Base-by-base conservation (phyloP, 2,888 invertebrate species). In the Trichacis sp. region DNA sequence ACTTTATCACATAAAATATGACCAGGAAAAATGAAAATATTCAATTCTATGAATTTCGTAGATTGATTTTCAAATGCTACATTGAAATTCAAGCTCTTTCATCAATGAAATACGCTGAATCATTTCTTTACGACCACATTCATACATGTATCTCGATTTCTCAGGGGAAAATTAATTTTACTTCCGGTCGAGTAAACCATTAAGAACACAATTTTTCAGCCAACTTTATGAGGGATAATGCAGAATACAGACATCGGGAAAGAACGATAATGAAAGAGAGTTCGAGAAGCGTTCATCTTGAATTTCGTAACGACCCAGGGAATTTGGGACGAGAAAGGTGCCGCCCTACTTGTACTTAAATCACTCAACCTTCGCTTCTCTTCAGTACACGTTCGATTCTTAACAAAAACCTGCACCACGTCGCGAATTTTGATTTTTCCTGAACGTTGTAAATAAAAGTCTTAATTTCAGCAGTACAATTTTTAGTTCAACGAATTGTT, bases 241-340 rank as follows among this genome's bases (percentile, higher is more conserved):
- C 53, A 57, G 55, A 52, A 63, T 63, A 49, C 57, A 49, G 48
- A 63, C 62, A 57, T 49, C 53, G 56, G 53, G 12, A 36, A 53
- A 49, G 47, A 48, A 57, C 38, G 62, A 53, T 63, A 57, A 63
- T 63, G 57, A 63, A 57, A 63, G 57, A 63, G 62, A 53, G 46
- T 50, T 45, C 49, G 36, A 47, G 45, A 53, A 29, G 47, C 38
- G 45, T 54, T 61, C 60, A 24, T 61, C 51, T 53, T 38, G 36
- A 17, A 50, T 64, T 58, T 64, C 64, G 55, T 64, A 64, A 64
- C 50, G 50, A 57, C 36, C 57, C 20, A 47, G 53, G 38, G 55
- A 64, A 64, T 64, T 64, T 55, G 54, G 64, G 48, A 57, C 58
- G 55, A 64, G 64, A 59, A 64, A 64, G 58, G 54, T 51, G 58